Evolutionary conservation across 2,797 vertebrate genomes (phyloP), one percentile per base, ranked within the genome.

Genomic region (Glossophaga mutica): DNA sequence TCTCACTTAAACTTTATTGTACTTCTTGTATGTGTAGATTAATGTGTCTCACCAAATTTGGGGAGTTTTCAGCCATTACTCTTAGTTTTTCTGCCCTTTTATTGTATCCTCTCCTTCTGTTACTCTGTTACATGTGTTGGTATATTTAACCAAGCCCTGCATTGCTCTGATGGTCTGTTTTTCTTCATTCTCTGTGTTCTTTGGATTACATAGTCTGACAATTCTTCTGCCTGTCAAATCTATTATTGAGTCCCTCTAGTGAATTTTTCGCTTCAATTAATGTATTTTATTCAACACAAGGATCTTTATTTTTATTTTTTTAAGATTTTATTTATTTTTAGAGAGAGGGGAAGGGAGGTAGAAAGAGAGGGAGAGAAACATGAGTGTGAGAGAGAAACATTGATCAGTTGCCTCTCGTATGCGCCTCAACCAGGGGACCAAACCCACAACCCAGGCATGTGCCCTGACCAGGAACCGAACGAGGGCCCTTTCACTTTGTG

Each of bases 181-280:
- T 42, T 42, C 21, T 77, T 90, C 18, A 62, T 87, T 89, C 32
- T 68, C 29, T 55, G 29, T 67, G 3, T 57, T 92, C 52, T 91
- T 77, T 96, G n/a, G 21, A n/a, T 94, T 96, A 18, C 3, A 77
- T 85, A 46, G 57, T 89, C 62, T 90, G 62, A 22, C 34, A 10
- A 62, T 92, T 93, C 62, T 87, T 93, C 37, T 91, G 39, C 52
- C 39, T 76, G 24, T 79, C 42, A 85, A 81, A 74, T 93, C 48
- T 48, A 32, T 26, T 81, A 57, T 68, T 44, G 29, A 76, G 52
- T 65, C 32, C 12, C 37, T 82, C 34, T 52, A 59, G 10, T 26
- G 9, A 94, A 50, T 82, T 91, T 87, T 95, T 90, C 3, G 44
- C 37, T 82, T 87, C 48, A n/a, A 34, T 71, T 94, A 83, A 48